These are phyloP conservation scores for Sebastes minor DNA, from an alignment of 2,797 vertebrate genomes.

Conservation along the genomic window DNA sequence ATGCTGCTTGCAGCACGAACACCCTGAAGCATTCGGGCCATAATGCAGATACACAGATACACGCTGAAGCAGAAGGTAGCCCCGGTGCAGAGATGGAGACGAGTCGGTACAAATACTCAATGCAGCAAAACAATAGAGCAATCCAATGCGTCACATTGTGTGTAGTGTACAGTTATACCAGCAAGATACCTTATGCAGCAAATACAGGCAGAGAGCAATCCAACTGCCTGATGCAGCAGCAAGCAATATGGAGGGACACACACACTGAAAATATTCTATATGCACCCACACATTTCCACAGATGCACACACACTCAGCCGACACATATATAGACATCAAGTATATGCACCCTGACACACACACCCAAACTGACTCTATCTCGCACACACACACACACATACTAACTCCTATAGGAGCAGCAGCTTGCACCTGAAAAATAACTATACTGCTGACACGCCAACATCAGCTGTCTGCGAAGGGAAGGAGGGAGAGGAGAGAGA, in stretches of 20 bases:
- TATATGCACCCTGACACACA: conserved; percentile 10
- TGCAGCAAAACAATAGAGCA: conserved; percentile 63
- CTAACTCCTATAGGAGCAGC: conserved; percentile 40
- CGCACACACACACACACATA: neutral
- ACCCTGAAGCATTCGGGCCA: conserved; percentile 38
- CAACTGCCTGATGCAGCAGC: conserved; percentile 40
- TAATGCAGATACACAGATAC: conserved; percentile 51
- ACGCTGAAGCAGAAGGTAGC: conserved; percentile 32
- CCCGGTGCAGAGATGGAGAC: conserved; percentile 37
- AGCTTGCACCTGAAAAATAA: conserved; percentile 57
- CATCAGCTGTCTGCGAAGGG: conserved; percentile 53
- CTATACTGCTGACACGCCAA: conserved; percentile 62
- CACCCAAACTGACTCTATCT: neutral
- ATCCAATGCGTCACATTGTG: conserved; percentile 43
- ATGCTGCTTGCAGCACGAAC: conserved; percentile 32
- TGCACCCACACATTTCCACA: neutral
- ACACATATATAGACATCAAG: conserved; percentile 7
- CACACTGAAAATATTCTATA: neutral
- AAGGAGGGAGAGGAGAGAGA: neutral
- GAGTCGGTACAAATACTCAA: conserved; percentile 38
- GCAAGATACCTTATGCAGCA: conserved; percentile 53
- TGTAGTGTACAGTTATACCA: conserved; percentile 23
- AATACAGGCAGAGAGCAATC: conserved; percentile 30
- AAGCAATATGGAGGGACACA: neutral
- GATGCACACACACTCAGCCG: conserved; percentile 5